Percentiles rank a stretch among this genome's conserved stretches.
Conservation (phyloP, 2,888 invertebrate genomes). For the Patella caerulea region DNA sequence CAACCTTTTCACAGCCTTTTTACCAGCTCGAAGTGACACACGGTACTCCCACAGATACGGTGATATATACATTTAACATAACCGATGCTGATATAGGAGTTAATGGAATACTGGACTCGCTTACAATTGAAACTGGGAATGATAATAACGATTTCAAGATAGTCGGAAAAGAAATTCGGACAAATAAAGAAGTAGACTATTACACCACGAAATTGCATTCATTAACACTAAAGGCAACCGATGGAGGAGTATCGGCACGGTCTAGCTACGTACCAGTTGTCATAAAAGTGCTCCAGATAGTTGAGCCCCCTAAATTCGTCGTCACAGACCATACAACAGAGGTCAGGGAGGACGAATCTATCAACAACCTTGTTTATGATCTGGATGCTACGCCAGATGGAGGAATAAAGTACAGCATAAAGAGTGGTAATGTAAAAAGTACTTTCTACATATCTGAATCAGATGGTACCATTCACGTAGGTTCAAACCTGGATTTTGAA, state of each 20-base stretch:
- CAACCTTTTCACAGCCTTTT: slow-evolving; percentile 81
- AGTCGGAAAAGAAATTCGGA: slow-evolving; percentile 29
- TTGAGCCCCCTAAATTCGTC: slow-evolving; percentile 38
- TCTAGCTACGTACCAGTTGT: slow-evolving; percentile 40
- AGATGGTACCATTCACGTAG: slow-evolving; percentile 46
- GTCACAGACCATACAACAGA: slow-evolving; percentile 23
- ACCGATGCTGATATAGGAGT: slow-evolving; percentile 88
- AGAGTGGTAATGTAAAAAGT: slow-evolving; percentile 37
- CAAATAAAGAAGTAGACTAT: slow-evolving; percentile 40
- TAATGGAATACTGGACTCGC: slow-evolving; percentile 83
- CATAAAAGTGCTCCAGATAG: slow-evolving; percentile 41
- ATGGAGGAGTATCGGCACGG: slow-evolving; percentile 38
- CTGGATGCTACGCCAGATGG: slow-evolving; percentile 43
- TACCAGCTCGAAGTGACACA: slow-evolving; percentile 85
- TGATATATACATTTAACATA: slow-evolving; percentile 85
- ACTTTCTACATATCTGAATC: slow-evolving; percentile 41
- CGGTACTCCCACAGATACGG: slow-evolving; percentile 86
- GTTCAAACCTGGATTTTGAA: slow-evolving; percentile 44
- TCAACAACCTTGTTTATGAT: slow-evolving; percentile 43
- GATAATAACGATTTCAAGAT: slow-evolving; percentile 42
- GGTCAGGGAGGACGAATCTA: slow-evolving; percentile 39
- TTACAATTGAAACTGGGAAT: slow-evolving; percentile 74
- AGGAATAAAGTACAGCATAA: slow-evolving; percentile 41
- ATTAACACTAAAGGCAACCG: slow-evolving; percentile 42
- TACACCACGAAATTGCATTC: slow-evolving; percentile 41